Evolutionary conservation across 2,888 invertebrate genomes (phyloP).

Genomic region (Yponomeuta malinellus): DNA sequence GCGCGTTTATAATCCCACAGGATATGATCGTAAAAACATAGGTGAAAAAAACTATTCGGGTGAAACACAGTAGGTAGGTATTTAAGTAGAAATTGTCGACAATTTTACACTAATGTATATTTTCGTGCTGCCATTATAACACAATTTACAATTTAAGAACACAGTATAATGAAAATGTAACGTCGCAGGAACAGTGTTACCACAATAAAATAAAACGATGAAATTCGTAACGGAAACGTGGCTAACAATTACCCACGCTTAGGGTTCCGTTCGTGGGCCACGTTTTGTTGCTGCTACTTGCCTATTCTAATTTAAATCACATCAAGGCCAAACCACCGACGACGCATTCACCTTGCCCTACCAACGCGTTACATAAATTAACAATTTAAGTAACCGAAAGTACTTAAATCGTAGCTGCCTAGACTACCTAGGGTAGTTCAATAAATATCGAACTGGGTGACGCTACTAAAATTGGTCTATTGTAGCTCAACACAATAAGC

Average conservation of each 20-base stretch:
- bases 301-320: slow-evolving; percentile 26
- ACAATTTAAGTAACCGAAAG: slow-evolving; percentile 19
- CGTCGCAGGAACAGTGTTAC: slow-evolving; percentile 5
- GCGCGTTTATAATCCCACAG: no score
- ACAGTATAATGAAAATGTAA: slow-evolving; percentile 1
- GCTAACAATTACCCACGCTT: slow-evolving; percentile 31
- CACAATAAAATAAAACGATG: slow-evolving; percentile 5
- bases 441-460: slow-evolving; percentile 30
- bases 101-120: not conserved
- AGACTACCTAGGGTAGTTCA: slow-evolving; percentile 6
- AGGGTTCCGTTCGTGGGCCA: slow-evolving; percentile 9
- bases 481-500: not conserved
- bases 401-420: slow-evolving; percentile 24
- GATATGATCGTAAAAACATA: no score
- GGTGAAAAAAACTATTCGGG: no score
- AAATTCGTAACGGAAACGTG: slow-evolving; percentile 29
- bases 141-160: not conserved
- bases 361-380: slow-evolving; percentile 28
- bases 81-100: no score
- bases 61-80: no score
- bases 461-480: slow-evolving; percentile 31
- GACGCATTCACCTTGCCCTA: slow-evolving; percentile 10
- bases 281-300: slow-evolving; percentile 13
- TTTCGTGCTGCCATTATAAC: slow-evolving; percentile 5
- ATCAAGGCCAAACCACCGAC: slow-evolving; percentile 10